Base-by-base conservation (phyloP, 2,888 invertebrate species). In the Thecocarcelia acutangulata region DNA sequence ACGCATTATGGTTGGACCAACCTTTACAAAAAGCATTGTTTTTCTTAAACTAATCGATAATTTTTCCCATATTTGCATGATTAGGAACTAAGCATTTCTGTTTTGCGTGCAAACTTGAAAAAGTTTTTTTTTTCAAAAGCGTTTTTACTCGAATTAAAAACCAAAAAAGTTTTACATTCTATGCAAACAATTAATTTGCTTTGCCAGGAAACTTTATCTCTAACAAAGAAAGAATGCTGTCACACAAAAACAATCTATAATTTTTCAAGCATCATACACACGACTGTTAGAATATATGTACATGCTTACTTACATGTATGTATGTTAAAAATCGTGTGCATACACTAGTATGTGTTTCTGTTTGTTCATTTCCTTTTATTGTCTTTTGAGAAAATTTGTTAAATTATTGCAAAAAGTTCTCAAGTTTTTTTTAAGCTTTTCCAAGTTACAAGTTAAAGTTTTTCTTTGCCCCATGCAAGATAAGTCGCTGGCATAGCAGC, bases 401-500 rank as follows among this genome's bases (percentile, higher is more conserved):
- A 8, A 46, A 50, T 21, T 50, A 13, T 13, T 50, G 24, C 21
- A 13, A 50, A 21, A 40, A 44, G 28, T 56, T 68, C 8, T 28
- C 1, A 48, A 19, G 11, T 19, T 17, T 28, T 28, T n/a, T n/a
- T 33, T 9, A 5, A 33, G 33, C 33, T 33, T 33, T 33, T 33
- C 33, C 8, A 9, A 9, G 33, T 33, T 33, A 3, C 13, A 24
- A n/a, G 33, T 0, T 44, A 69, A 69, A 69, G 33, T 58, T 69
- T 46, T 37, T 37, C 56, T 58, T 46, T 19, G n/a, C 15, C 24
- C 33, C 33, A 54, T 44, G n/a, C 21, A 48, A 64, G 63, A 77
- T 63, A 42, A 56, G 63, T 77, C 48, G 48, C n/a, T n/a, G n/a
- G n/a, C 28, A 40, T 48, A 64, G 63, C 63, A 50, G 63, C 56